Conservation (phyloP, 2,888 invertebrate species). For the Drosophila koepferae region DNA sequence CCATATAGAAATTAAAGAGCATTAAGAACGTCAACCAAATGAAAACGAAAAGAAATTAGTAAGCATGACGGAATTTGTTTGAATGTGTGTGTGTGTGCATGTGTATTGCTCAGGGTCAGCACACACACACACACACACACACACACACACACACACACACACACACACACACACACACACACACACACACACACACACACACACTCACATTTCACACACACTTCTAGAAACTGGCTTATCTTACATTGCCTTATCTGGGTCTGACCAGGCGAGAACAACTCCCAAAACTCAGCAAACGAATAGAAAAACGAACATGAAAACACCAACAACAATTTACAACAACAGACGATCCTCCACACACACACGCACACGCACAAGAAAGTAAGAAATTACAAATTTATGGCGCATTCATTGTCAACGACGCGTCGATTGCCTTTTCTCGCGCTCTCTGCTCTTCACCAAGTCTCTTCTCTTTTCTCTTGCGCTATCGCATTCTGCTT, state of each 20-base stretch:
- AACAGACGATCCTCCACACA: background rate
- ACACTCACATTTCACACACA: slow-evolving; percentile 7
- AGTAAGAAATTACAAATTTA: slow-evolving; percentile 71
- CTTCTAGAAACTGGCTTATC: slow-evolving; percentile 30
- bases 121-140: background rate
- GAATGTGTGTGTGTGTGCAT: slow-evolving; percentile 7
- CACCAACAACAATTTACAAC: slow-evolving; percentile 24
- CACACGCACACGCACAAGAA: slow-evolving; percentile 43
- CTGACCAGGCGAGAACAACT: slow-evolving; percentile 26
- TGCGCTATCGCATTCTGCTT: slow-evolving; percentile 3
- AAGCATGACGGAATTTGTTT: slow-evolving; percentile 38
- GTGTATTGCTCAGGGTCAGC: slow-evolving; percentile 35
- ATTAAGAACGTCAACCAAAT: slow-evolving; percentile 36
- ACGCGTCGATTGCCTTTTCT: slow-evolving; percentile 24
- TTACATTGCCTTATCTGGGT: slow-evolving; percentile 41
- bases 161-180: background rate
- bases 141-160: background rate
- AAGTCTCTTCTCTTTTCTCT: slow-evolving; percentile 17
- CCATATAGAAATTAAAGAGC: slow-evolving; percentile 38
- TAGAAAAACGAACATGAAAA: background rate
- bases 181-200: background rate
- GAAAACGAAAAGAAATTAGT: slow-evolving; percentile 60
- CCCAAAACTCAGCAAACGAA: slow-evolving; percentile 12
- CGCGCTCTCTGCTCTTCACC: background rate
- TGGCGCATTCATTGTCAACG: slow-evolving; percentile 63